A percentile compares a stretch with the other conserved stretches of the same genome.
Conservation (phyloP, 2,888 invertebrate genomes). For the Drosophila ochracea region DNA sequence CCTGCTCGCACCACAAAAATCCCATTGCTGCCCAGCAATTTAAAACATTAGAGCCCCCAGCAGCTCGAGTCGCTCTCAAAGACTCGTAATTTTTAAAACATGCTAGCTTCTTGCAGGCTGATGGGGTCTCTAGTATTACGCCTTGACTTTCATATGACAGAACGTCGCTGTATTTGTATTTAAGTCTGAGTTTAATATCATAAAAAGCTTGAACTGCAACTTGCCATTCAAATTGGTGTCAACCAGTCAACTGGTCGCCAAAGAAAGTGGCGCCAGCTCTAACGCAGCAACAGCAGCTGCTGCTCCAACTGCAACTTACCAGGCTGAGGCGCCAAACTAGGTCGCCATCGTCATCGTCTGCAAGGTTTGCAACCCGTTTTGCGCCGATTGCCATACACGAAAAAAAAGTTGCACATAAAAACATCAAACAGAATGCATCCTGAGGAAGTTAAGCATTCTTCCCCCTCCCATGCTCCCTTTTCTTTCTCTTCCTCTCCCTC, state of each 20-base stretch:
- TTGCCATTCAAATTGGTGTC: constrained; percentile 79
- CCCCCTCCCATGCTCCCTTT: neutral
- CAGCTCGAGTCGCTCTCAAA: neutral
- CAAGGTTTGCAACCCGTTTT: constrained; percentile 64
- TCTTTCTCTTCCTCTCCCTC: neutral
- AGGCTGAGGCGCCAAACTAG: constrained; percentile 56
- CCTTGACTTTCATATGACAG: constrained; percentile 17
- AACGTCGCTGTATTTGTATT: constrained; percentile 10
- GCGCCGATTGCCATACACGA: constrained; percentile 52
- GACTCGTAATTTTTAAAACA: constrained; percentile 1
- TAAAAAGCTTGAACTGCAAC: constrained; percentile 39
- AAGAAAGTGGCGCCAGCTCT: constrained; percentile 76
- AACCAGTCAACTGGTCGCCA: constrained; percentile 79
- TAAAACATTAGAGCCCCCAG: constrained; percentile 7
- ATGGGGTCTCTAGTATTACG: constrained; percentile 2
- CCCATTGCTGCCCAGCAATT: constrained; percentile 12
- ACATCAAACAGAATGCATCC: constrained; percentile 61
- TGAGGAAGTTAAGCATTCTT: constrained; percentile 37
- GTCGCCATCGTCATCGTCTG: constrained; percentile 57
- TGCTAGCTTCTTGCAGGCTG: neutral
- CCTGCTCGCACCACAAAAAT: constrained; percentile 17
- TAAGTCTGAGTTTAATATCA: constrained; percentile 17
- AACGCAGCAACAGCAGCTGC: constrained; percentile 27
- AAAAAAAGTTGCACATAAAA: constrained; percentile 39
- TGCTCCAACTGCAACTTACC: constrained; percentile 23